phyloP scores from a whole-genome alignment of 2,888 invertebrate species.

The Serrognathus titanus region DNA sequence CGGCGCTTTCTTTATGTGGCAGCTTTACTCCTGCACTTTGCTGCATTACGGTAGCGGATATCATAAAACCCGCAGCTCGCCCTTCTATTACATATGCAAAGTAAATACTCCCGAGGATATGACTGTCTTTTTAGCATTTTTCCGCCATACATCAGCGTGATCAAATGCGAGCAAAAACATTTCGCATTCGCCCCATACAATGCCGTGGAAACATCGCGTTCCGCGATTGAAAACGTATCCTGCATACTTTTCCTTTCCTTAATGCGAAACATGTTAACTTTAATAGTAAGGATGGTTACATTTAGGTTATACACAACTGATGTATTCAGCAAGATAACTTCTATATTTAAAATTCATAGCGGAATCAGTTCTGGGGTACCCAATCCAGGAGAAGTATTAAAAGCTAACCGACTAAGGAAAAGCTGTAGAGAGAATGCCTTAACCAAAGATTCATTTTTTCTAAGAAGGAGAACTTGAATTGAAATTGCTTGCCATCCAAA shows the following conservation, averaged over 20 bases:
- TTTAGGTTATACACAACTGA: no score
- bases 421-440: no score
- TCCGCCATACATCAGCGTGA: slow-evolving; percentile 2
- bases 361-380: no score
- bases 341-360: no score
- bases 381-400: no score
- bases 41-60: slow-evolving; percentile 6
- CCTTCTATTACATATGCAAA: slow-evolving; percentile 11
- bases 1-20: slow-evolving; percentile 14
- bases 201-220: not conserved
- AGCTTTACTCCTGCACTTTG: slow-evolving; percentile 12
- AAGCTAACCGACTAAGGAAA: no score
- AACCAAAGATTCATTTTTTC: no score
- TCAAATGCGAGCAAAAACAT: not conserved
- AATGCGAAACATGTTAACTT: no score
- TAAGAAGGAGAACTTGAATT: no score
- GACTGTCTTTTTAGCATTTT: slow-evolving; percentile 1
- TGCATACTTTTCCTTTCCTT: not conserved
- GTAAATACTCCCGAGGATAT: slow-evolving; percentile 2
- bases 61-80: slow-evolving; percentile 10
- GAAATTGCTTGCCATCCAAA: no score
- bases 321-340: no score
- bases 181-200: not conserved
- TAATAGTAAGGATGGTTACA: no score
- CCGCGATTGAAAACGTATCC: not conserved